A percentile compares a stretch with the other conserved stretches of the same genome.
Conservation (phyloP, 2,113 vertebrate species). For the Irena cyanogastra region DNA sequence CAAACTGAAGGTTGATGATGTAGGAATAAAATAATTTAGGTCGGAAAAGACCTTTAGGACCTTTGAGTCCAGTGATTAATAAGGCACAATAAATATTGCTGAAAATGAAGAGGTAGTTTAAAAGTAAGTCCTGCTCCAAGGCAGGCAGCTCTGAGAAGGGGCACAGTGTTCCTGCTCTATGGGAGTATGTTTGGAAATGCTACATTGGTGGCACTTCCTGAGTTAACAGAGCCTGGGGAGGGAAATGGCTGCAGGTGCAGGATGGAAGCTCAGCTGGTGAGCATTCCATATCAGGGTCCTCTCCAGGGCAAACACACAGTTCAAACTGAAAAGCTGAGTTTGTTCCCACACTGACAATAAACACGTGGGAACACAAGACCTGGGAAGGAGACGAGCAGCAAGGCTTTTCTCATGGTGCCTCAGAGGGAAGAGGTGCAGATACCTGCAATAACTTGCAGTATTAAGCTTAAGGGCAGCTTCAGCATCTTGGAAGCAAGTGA, state of each 20-base stretch:
- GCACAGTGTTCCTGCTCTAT: background rate
- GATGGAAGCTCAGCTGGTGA: background rate
- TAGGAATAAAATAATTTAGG: background rate
- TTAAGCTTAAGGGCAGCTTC: slow-evolving; percentile 37
- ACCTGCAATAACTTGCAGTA: slow-evolving; percentile 33
- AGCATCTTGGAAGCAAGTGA: slow-evolving; percentile 5
- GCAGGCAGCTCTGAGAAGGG: background rate
- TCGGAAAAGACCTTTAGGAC: background rate
- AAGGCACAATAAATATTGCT: background rate
- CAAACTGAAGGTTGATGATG: background rate
- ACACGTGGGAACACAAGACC: background rate
- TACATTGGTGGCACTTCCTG: background rate
- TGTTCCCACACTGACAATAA: background rate
- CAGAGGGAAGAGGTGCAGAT: background rate
- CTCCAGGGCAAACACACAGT: background rate
- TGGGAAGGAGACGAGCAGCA: background rate
- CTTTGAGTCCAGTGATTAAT: background rate
- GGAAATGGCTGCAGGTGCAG: background rate
- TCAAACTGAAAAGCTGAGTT: background rate
- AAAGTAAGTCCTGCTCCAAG: background rate
- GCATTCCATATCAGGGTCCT: background rate
- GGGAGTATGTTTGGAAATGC: background rate
- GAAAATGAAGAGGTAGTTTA: background rate
- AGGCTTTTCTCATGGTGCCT: slow-evolving; percentile 19
- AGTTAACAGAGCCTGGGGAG: background rate